Evolutionary conservation across 1,140 invertebrate species (phyloP).

Genomic region (Augochlora pura): DNA sequence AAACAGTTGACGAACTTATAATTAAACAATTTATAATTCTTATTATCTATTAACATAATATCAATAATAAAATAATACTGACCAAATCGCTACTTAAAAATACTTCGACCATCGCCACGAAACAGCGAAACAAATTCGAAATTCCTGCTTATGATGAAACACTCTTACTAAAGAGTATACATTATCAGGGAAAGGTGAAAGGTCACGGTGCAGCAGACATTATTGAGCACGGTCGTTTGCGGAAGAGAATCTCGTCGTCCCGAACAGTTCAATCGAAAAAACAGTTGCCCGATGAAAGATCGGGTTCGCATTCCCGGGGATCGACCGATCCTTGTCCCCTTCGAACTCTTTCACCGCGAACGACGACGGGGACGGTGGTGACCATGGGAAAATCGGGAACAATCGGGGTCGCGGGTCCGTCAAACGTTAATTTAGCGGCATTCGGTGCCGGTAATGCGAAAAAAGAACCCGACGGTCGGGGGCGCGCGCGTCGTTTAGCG

Average conservation of each 20-base stretch:
- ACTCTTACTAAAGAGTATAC: no score
- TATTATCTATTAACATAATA: no score
- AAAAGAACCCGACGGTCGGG: not conserved
- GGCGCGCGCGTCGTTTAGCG: not conserved
- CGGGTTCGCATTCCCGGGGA: not conserved
- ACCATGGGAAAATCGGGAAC: not conserved
- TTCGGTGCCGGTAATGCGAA: not conserved
- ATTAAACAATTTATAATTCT: no score
- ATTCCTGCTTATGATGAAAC: no score
- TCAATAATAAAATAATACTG: no score
- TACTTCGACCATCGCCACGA: no score
- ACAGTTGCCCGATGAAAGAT: not conserved
- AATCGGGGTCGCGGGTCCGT: not conserved
- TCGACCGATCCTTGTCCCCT: not conserved
- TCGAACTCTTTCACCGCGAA: not conserved
- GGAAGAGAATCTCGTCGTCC: not conserved
- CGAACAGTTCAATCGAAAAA: not conserved
- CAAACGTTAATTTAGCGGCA: slow-evolving; percentile 11
- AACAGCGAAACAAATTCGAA: no score
- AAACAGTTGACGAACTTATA: no score
- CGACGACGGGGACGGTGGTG: not conserved
- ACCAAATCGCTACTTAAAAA: no score
- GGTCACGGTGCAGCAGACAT: not conserved
- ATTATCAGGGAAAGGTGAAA: not conserved
- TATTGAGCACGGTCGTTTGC: not conserved